Evolutionary conservation across 2,888 invertebrate genomes (phyloP), one percentile per base, ranked within the genome.

Genomic region (Cheilosia urbana): DNA sequence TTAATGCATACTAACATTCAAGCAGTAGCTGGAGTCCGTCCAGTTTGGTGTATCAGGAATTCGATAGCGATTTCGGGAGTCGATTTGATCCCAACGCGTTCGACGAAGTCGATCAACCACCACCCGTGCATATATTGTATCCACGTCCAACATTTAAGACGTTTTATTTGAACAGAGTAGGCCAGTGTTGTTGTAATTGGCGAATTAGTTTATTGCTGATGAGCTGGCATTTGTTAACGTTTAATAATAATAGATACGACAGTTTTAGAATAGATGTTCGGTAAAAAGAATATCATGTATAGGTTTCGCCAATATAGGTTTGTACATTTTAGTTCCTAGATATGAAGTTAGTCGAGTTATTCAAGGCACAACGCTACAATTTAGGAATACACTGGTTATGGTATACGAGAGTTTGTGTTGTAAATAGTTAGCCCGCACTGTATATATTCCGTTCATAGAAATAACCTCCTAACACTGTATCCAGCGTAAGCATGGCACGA

Each of bases 111-210:
- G 94, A 94, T 89, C 94, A 95, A 87, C 95, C 95, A 55, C 95
- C 95, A 68, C 95, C 95, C 75, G 95, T 95, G 78, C 95, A 95
- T 91, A 95, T 95, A 90, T 93, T 95, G 89, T 95, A 95, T 92
- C 95, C 95, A 62, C 94, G 94, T 89, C 95, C 95, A 37, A 90
- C 90, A 13, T 89, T 88, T 30, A 89, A 88, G 55, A 87, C 88
- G 13, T 68, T 88, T 34, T 88, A 88, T n/a, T 84, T 88, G 42
- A 88, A 82, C 63, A 75, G 63, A 13, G 78, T 78, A 15, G 88
- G 77, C 27, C 60, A 58, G 42, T 62, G 77, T 68, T 60, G 76
- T 69, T 85, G 63, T 58, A 82, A 72, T 2, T 87, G 80, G 68
- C 66, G 69, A 58, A 69, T 79, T 66, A 53, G 60, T 60, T 63